These are phyloP conservation scores for Pseudococcus longispinus DNA, from an alignment of 2,888 invertebrate genomes.

Conservation along the genomic window DNA sequence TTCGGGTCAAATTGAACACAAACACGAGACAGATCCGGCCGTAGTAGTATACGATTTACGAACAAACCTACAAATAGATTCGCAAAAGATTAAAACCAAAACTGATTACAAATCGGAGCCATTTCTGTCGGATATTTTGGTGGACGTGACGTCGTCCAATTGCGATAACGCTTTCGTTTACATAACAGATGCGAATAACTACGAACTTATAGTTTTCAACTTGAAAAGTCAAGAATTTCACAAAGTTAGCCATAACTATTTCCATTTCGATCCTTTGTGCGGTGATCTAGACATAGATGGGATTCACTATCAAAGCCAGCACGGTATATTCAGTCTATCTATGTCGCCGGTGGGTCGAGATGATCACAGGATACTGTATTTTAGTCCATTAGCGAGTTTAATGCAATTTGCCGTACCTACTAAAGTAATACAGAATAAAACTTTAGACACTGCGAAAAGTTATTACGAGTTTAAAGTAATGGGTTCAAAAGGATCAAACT, in stretches of 20 bases:
- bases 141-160: slow-evolving; percentile 74
- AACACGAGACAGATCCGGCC: slow-evolving; percentile 72
- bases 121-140: slow-evolving; percentile 80
- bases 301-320: slow-evolving; percentile 80
- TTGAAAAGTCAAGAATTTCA: slow-evolving; percentile 77
- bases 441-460: slow-evolving; percentile 70
- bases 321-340: slow-evolving; percentile 79
- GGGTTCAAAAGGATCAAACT: slow-evolving; percentile 75
- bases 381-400: slow-evolving; percentile 82
- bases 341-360: slow-evolving; percentile 69
- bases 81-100: slow-evolving; percentile 73
- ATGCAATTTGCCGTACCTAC: slow-evolving; percentile 76
- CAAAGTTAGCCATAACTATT: slow-evolving; percentile 78
- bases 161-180: slow-evolving; percentile 81
- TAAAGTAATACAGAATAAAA: slow-evolving; percentile 73
- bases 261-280: slow-evolving; percentile 76
- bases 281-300: slow-evolving; percentile 67
- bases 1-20: slow-evolving; percentile 74
- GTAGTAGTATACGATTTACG: slow-evolving; percentile 77
- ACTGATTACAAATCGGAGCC: slow-evolving; percentile 74
- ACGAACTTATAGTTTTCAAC: slow-evolving; percentile 80
- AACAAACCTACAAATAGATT: slow-evolving; percentile 73
- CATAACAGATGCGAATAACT: slow-evolving; percentile 74
- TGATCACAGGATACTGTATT: slow-evolving; percentile 70
- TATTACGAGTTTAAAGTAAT: slow-evolving; percentile 77